Conservation (phyloP, 1,140 invertebrate genomes). For the Drosophila littoralis region DNA sequence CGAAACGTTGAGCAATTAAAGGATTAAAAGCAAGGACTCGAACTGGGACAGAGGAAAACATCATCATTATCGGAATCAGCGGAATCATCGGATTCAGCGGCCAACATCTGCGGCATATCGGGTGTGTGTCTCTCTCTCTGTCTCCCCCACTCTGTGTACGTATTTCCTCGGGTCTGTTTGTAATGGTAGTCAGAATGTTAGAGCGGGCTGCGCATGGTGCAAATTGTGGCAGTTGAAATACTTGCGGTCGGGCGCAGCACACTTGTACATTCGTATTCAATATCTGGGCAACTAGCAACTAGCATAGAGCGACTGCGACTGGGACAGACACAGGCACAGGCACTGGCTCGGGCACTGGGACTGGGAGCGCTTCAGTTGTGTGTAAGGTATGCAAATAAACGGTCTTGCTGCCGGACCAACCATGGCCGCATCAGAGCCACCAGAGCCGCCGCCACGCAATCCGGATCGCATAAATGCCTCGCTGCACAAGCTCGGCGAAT, state of each 20-base stretch:
- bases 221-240: slow-evolving; percentile 45
- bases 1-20: slow-evolving; percentile 37
- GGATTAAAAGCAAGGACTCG: slow-evolving; percentile 21
- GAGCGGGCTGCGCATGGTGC: slow-evolving; percentile 35
- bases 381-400: slow-evolving; percentile 83
- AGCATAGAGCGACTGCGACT: slow-evolving; percentile 4
- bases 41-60: neutral
- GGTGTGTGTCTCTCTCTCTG: neutral
- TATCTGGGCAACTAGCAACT: slow-evolving; percentile 21
- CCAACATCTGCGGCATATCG: slow-evolving; percentile 29
- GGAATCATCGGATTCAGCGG: slow-evolving; percentile 3
- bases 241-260: slow-evolving; percentile 18
- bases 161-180: slow-evolving; percentile 34
- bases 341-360: slow-evolving; percentile 2
- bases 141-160: slow-evolving; percentile 36
- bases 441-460: slow-evolving; percentile 84
- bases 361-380: slow-evolving; percentile 44
- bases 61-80: neutral
- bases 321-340: slow-evolving; percentile 6
- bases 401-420: slow-evolving; percentile 79
- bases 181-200: slow-evolving; percentile 50
- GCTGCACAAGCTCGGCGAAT: slow-evolving; percentile 83
- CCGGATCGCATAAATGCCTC: slow-evolving; percentile 84
- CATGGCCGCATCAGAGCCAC: slow-evolving; percentile 84
- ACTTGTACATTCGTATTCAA: slow-evolving; percentile 16